Conservation (phyloP, 2,797 vertebrate species). For the Arremon brunneinucha region DNA sequence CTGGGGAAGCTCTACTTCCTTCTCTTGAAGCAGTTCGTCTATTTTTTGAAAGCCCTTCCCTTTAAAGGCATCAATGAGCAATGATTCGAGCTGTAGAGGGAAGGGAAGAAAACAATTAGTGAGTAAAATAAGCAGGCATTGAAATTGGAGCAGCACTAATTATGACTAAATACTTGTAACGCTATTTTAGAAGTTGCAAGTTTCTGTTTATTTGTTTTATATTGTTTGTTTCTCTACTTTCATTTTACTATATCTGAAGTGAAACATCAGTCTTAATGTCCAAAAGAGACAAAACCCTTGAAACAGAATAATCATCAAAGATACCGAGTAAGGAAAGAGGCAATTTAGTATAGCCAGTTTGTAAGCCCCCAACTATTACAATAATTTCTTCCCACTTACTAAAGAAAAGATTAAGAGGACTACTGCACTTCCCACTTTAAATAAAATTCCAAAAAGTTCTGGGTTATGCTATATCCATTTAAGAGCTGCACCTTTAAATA, state of each 20-base stretch:
- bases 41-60: slow-evolving; percentile 74
- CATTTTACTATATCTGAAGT: neutral
- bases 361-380: neutral
- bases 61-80: slow-evolving; percentile 66
- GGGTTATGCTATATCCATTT: accelerated
- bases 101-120: neutral
- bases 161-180: neutral
- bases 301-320: accelerated
- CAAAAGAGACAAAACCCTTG: accelerated
- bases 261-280: neutral
- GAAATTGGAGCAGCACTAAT: neutral
- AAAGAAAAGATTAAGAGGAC: neutral
- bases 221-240: neutral
- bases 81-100: slow-evolving; percentile 56
- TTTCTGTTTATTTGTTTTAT: neutral
- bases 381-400: neutral
- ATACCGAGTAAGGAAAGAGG: accelerated
- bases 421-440: neutral
- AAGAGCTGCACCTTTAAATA: accelerated
- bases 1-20: slow-evolving; percentile 53
- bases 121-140: accelerated
- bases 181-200: accelerated
- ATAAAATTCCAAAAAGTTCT: neutral
- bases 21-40: slow-evolving; percentile 65
- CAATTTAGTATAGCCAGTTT: accelerated